Evolutionary conservation across 2,113 vertebrate genomes (phyloP).

Genomic region (Leucopternis melanops): DNA sequence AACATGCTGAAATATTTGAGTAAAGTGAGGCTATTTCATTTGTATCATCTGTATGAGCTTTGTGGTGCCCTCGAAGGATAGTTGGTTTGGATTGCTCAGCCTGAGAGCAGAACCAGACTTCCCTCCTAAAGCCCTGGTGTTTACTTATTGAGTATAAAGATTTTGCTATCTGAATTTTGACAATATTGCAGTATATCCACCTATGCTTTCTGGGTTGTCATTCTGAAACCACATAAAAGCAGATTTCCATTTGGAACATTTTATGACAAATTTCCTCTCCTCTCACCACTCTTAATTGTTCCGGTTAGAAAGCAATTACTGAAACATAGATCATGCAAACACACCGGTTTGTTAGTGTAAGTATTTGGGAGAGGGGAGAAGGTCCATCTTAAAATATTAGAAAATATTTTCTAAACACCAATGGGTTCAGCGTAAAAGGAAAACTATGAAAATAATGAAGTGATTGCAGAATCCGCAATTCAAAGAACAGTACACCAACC

Average conservation of each 20-base stretch:
- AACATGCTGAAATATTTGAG: background rate
- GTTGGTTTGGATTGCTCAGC: background rate
- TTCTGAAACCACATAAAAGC: slow-evolving; percentile 1
- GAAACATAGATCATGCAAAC: background rate
- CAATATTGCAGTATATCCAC: background rate
- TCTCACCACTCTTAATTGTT: slow-evolving; percentile 10
- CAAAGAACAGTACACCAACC: background rate
- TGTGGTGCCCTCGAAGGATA: background rate
- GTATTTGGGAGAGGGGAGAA: background rate
- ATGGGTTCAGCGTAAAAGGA: background rate
- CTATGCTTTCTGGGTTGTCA: background rate
- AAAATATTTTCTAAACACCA: background rate
- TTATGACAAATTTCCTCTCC: background rate
- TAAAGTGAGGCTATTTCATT: background rate
- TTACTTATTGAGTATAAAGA: background rate
- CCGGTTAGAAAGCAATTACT: background rate
- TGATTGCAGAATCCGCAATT: background rate
- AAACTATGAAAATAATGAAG: background rate
- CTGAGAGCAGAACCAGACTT: background rate
- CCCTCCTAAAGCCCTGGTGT: background rate
- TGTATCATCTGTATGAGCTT: background rate
- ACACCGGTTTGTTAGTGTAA: background rate
- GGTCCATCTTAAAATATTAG: background rate
- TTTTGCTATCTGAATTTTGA: background rate
- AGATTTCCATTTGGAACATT: slow-evolving; percentile 1